Evolutionary conservation across 2,888 invertebrate species (phyloP).

Genomic region (Drosophila anomalata): DNA sequence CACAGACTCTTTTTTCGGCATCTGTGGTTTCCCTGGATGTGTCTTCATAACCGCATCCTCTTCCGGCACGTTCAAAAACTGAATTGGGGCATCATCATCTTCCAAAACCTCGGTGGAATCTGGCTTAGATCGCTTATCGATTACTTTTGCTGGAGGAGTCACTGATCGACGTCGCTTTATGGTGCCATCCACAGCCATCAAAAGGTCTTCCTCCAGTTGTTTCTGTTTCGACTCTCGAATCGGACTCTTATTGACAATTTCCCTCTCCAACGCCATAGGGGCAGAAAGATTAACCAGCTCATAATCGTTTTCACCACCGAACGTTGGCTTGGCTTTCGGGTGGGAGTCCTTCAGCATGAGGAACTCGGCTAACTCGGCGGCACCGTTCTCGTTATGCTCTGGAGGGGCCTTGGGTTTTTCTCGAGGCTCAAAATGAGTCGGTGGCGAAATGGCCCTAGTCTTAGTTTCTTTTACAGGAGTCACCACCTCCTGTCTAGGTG

Average conservation of each 20-base stretch:
- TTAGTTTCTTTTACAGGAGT: slow-evolving; percentile 24
- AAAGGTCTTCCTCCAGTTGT: not conserved
- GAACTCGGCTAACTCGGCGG: slow-evolving; percentile 54
- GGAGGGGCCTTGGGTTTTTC: not conserved
- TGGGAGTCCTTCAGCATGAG: slow-evolving; percentile 33
- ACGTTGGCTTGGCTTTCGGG: slow-evolving; percentile 18
- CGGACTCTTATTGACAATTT: not conserved
- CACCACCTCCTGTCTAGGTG: not conserved
- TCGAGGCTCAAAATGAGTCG: slow-evolving; percentile 10
- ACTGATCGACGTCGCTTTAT: slow-evolving; percentile 60
- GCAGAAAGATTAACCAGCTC: slow-evolving; percentile 13
- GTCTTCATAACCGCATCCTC: not conserved
- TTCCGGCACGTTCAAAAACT: slow-evolving; percentile 21
- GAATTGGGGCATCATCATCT: slow-evolving; percentile 51
- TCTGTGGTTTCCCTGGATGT: not conserved
- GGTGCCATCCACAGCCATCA: slow-evolving; percentile 12
- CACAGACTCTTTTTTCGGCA: not conserved
- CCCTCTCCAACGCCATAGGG: slow-evolving; percentile 6
- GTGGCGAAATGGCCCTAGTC: not conserved
- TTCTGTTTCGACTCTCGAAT: not conserved
- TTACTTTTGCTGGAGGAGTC: slow-evolving; percentile 34
- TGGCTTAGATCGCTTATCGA: slow-evolving; percentile 30
- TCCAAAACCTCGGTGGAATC: not conserved
- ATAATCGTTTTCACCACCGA: slow-evolving; percentile 7
- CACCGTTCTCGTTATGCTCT: slow-evolving; percentile 46